Evolutionary conservation across 2,797 vertebrate genomes (phyloP).

Genomic region (Psittacula derbiana): DNA sequence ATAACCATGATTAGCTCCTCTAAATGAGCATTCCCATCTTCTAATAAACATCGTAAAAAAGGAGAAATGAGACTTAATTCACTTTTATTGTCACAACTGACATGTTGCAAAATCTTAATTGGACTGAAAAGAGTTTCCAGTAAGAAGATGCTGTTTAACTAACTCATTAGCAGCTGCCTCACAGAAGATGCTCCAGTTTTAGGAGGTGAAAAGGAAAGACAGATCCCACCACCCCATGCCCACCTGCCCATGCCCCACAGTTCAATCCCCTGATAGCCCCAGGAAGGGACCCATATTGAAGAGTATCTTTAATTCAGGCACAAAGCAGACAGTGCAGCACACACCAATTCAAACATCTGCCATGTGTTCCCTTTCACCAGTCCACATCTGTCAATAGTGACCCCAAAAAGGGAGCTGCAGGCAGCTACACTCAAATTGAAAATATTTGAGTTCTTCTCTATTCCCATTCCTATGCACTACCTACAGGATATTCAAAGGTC

Average conservation of each 20-base stretch:
- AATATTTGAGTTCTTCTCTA: not conserved
- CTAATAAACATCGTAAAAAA: slow-evolving; percentile 77
- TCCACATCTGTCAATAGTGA: not conserved
- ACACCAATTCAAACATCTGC: not conserved
- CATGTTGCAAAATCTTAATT: slow-evolving; percentile 74
- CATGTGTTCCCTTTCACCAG: not conserved
- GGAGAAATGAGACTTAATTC: slow-evolving; percentile 74
- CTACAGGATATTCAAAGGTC: not conserved
- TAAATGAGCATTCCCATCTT: slow-evolving; percentile 69
- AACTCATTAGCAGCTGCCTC: slow-evolving; percentile 72
- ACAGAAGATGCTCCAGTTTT: slow-evolving; percentile 51
- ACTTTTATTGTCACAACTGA: slow-evolving; percentile 77
- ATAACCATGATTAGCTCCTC: slow-evolving; percentile 45
- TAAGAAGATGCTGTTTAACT: slow-evolving; percentile 75
- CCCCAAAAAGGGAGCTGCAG: not conserved
- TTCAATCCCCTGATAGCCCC: not conserved
- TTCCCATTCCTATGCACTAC: not conserved
- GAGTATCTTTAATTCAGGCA: not conserved
- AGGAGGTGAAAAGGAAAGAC: not conserved
- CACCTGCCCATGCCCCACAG: not conserved
- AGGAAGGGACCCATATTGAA: not conserved
- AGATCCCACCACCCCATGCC: not conserved
- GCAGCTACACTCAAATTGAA: not conserved
- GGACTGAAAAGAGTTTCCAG: slow-evolving; percentile 75
- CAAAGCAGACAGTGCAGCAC: not conserved